These are phyloP conservation scores for Xyrichtys novacula DNA, from an alignment of 2,797 vertebrate genomes.

Conservation along the genomic window DNA sequence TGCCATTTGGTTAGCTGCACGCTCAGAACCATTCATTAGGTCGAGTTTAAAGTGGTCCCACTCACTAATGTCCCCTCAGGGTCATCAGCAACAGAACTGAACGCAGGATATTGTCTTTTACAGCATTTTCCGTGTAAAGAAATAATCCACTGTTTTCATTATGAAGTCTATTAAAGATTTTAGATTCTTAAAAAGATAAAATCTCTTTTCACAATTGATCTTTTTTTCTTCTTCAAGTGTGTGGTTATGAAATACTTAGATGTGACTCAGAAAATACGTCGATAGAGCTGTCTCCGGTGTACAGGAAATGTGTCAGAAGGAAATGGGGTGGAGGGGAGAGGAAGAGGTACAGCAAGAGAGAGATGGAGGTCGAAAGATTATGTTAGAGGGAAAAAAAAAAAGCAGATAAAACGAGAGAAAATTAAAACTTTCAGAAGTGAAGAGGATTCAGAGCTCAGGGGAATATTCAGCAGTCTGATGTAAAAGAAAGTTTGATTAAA, in stretches of 20 bases:
- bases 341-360: conserved; percentile 26
- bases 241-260: conserved; percentile 45
- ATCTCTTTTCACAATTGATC: background rate
- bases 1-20: conserved; percentile 64
- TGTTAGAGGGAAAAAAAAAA: conserved; percentile 36
- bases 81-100: conserved; percentile 9
- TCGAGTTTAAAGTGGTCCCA: conserved; percentile 43
- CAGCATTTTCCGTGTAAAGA: background rate
- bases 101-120: conserved; percentile 7
- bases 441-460: background rate
- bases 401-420: conserved; percentile 13
- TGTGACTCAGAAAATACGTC: conserved; percentile 62
- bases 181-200: background rate
- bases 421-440: conserved; percentile 12
- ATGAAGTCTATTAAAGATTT: background rate
- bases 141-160: background rate
- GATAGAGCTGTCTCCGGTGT: conserved; percentile 55
- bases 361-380: conserved; percentile 2
- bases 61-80: conserved; percentile 24
- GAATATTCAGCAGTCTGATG: conserved; percentile 10
- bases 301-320: conserved; percentile 81
- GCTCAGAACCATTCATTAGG: conserved; percentile 59
- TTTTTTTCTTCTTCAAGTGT: background rate
- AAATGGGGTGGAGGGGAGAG: conserved; percentile 32
- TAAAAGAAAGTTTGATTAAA: background rate